phyloP scores from a whole-genome alignment of 2,113 vertebrate species.

The Forbesichthys papilliferus region DNA sequence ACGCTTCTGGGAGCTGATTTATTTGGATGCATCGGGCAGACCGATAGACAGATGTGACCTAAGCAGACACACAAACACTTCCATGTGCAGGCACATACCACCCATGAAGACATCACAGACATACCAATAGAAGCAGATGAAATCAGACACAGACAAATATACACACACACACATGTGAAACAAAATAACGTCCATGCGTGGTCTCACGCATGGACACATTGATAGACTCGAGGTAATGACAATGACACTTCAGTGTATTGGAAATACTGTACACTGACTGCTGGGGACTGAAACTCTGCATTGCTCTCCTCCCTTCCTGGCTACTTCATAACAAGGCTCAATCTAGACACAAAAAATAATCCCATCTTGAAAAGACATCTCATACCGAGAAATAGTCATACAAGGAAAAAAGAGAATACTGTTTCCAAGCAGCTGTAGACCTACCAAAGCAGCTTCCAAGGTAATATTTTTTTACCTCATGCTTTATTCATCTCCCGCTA shows the following conservation, averaged over 20 bases:
- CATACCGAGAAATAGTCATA: constrained; percentile 46
- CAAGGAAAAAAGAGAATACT: constrained; percentile 61
- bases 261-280: neutral
- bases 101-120: neutral
- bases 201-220: neutral
- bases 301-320: constrained; percentile 27
- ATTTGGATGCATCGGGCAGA: constrained; percentile 27
- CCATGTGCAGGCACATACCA: constrained; percentile 14
- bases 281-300: constrained; percentile 11
- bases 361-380: constrained; percentile 72
- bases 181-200: neutral
- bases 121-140: neutral
- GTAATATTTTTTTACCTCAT: constrained; percentile 52
- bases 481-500: constrained; percentile 56
- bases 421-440: constrained; percentile 16
- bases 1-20: constrained; percentile 23
- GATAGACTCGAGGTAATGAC: neutral
- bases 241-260: constrained; percentile 1
- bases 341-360: constrained; percentile 36
- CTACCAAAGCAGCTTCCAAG: constrained; percentile 34
- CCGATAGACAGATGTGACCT: constrained; percentile 43
- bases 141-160: neutral
- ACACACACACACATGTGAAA: neutral
- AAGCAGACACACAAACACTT: constrained; percentile 47
- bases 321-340: constrained; percentile 36